Evolutionary conservation across 2,888 invertebrate species (phyloP), one percentile per base, ranked within the genome.

Genomic region (Apodemia duryi): DNA sequence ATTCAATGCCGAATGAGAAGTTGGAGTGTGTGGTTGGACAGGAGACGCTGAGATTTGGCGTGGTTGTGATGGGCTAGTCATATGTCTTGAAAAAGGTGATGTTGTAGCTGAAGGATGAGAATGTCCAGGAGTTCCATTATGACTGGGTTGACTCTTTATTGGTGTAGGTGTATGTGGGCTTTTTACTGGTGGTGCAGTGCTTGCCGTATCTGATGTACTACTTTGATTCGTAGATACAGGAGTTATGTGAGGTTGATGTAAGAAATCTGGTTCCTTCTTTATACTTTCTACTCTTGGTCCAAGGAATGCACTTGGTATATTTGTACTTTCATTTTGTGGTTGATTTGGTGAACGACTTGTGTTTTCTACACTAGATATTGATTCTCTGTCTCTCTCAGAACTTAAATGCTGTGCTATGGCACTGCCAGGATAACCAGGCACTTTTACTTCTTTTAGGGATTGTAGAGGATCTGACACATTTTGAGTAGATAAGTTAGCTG

Each of bases 361-460:
- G 70, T 89, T 91, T 77, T 91, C 91, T 65, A 90, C 84, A 79
- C 86, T 91, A 64, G 91, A 88, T 72, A 88, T 84, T 62, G 90
- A 88, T 73, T 91, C 90, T 72, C 91, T 83, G 66, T 92, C 92
- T 72, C 93, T 87, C 74, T 91, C 92, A 54, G 88, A 90, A 72
- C 80, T 89, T 70, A 90, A 79, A 78, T 92, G 89, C 73, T 90
- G 90, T 65, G 90, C 87, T 75, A 91, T 90, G 38, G 91, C 85
- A 82, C 89, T 90, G 69, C 93, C 93, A 67, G 94, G 93, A 77
- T 94, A 95, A 49, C 95, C 95, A 52, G 95, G 95, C 9, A 96
- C 95, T 91, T 96, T 96, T 0, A 96, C 96, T 81, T 96, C 96
- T 79, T 96, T 95, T 9, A 96, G 85, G 72, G 95, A 95, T 77